These are phyloP conservation scores for Aplodontia rufa DNA, from an alignment of 2,113 vertebrate species.

Conservation along the genomic window DNA sequence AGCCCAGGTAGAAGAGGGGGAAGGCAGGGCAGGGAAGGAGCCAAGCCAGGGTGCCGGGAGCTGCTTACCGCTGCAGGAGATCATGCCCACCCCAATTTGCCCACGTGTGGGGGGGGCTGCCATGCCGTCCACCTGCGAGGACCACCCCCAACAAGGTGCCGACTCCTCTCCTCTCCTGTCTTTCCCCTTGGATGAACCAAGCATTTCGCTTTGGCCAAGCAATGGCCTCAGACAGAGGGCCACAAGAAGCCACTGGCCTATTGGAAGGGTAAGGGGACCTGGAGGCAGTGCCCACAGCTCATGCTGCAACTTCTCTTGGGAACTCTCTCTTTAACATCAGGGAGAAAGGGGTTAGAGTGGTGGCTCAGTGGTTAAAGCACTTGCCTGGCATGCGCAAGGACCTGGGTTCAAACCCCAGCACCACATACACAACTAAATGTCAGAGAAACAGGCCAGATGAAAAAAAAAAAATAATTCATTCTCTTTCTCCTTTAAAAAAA, in stretches of 20 bases:
- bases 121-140: not conserved
- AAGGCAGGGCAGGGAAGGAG: not conserved
- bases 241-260: not conserved
- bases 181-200: not conserved
- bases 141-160: too few species aligned
- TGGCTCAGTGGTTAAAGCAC: too few species aligned
- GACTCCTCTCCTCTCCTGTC: not conserved
- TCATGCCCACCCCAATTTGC: not conserved
- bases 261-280: accelerated
- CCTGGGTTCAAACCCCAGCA: too few species aligned
- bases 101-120: not conserved
- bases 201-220: not conserved
- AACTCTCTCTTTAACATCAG: not conserved
- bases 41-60: not conserved
- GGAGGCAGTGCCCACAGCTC: not conserved
- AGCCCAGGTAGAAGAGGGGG: accelerated
- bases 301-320: not conserved
- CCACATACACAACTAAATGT: too few species aligned
- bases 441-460: too few species aligned
- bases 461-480: too few species aligned
- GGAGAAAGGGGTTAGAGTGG: too few species aligned
- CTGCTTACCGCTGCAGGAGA: not conserved
- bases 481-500: too few species aligned
- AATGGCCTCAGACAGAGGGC: too few species aligned
- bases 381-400: too few species aligned